These are phyloP conservation scores for Melanocharis versteri DNA, from an alignment of 2,113 vertebrate species.

Conservation along the genomic window DNA sequence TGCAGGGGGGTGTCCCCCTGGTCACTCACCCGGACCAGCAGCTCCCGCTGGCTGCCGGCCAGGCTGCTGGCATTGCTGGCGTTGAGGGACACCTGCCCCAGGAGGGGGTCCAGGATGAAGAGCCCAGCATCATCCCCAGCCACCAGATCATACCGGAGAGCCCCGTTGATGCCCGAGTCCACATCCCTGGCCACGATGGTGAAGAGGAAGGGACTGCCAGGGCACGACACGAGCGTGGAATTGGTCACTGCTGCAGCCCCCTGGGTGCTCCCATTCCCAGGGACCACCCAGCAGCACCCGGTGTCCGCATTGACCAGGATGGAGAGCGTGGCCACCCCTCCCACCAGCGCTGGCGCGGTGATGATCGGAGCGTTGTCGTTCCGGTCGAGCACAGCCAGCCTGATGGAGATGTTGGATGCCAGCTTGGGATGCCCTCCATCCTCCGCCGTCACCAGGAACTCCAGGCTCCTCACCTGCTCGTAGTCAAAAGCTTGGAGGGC, in stretches of 20 bases:
- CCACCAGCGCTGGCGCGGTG: slow-evolving; percentile 73
- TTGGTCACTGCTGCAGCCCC: neutral
- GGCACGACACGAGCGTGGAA: rapidly evolving
- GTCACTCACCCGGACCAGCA: slow-evolving; percentile 80
- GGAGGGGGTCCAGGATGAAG: slow-evolving; percentile 77
- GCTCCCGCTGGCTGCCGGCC: slow-evolving; percentile 74
- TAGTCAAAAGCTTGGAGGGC: slow-evolving; percentile 81
- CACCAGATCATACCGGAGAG: slow-evolving; percentile 76
- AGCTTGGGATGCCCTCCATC: slow-evolving; percentile 84
- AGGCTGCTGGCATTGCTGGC: slow-evolving; percentile 84
- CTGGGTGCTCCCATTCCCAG: neutral
- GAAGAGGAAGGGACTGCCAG: slow-evolving; percentile 15
- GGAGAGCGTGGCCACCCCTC: slow-evolving; percentile 74
- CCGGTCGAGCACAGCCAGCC: slow-evolving; percentile 78
- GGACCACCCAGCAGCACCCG: slow-evolving; percentile 67
- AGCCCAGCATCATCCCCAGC: slow-evolving; percentile 63
- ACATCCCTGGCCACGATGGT: slow-evolving; percentile 80
- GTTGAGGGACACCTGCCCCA: slow-evolving; percentile 85
- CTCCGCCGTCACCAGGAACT: slow-evolving; percentile 81
- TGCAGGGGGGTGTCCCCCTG: slow-evolving; percentile 74
- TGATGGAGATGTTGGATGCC: slow-evolving; percentile 76
- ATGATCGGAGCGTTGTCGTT: slow-evolving; percentile 88
- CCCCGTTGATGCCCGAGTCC: slow-evolving; percentile 82
- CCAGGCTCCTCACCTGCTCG: slow-evolving; percentile 76
- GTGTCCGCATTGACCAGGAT: slow-evolving; percentile 81